Conservation (phyloP, 1,140 invertebrate species). For the Drosophila mauritiana region DNA sequence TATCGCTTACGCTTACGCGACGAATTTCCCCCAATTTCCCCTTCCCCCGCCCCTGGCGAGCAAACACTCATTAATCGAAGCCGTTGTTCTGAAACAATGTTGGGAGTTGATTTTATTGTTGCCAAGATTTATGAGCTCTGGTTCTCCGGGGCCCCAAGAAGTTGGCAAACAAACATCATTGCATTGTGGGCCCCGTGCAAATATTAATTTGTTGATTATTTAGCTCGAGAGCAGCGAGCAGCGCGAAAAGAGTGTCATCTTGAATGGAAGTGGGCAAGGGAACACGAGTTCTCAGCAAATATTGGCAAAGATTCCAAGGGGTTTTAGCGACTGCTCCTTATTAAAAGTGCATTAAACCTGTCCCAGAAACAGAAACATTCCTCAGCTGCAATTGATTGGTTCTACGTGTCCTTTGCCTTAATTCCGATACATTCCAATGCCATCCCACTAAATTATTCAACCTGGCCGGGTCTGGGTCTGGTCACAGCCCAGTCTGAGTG, state of each 20-base stretch:
- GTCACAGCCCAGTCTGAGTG: slow-evolving; percentile 6
- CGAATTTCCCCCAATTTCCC: slow-evolving; percentile 6
- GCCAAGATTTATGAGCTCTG: slow-evolving; percentile 67
- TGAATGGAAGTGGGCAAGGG: not conserved
- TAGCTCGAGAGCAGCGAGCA: slow-evolving; percentile 10
- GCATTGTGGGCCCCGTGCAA: slow-evolving; percentile 38
- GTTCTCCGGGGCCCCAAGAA: slow-evolving; percentile 17
- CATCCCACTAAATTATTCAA: slow-evolving; percentile 72
- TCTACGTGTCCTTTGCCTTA: slow-evolving; percentile 61
- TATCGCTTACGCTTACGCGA: slow-evolving; percentile 49
- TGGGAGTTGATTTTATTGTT: slow-evolving; percentile 71
- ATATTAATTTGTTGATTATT: slow-evolving; percentile 79
- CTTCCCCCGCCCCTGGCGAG: slow-evolving; percentile 14
- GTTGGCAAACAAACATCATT: slow-evolving; percentile 34
- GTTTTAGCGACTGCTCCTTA: slow-evolving; percentile 42
- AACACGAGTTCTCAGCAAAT: slow-evolving; percentile 59
- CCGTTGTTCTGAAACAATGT: slow-evolving; percentile 48
- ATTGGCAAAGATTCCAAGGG: slow-evolving; percentile 30
- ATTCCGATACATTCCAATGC: slow-evolving; percentile 41
- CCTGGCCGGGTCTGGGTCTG: slow-evolving; percentile 14
- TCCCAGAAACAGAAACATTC: slow-evolving; percentile 32
- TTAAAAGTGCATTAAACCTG: slow-evolving; percentile 80
- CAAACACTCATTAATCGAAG: slow-evolving; percentile 84
- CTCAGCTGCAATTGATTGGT: slow-evolving; percentile 69
- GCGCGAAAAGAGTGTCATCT: slow-evolving; percentile 3